These are phyloP conservation scores for Numenius phaeopus DNA, from an alignment of 2,797 vertebrate genomes.

Conservation along the genomic window DNA sequence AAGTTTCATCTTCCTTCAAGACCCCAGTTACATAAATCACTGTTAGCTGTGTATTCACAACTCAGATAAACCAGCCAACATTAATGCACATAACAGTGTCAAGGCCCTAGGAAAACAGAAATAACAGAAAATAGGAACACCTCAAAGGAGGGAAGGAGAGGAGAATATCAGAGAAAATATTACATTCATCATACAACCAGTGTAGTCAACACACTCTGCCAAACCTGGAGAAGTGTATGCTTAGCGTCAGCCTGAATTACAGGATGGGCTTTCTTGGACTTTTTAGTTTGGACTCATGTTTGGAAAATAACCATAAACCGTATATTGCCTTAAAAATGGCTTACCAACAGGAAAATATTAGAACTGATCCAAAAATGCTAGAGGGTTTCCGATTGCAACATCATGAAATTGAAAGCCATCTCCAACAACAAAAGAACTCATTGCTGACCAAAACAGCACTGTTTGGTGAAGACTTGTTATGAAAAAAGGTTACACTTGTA, in stretches of 20 bases:
- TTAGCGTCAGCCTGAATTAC: slow-evolving; percentile 20
- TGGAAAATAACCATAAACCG: slow-evolving; percentile 36
- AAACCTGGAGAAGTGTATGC: background rate
- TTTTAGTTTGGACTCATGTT: slow-evolving; percentile 19
- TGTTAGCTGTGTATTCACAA: background rate
- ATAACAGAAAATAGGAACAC: background rate
- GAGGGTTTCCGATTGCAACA: slow-evolving; percentile 9
- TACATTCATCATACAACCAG: background rate
- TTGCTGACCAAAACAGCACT: background rate
- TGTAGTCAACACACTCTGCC: background rate
- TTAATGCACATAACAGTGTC: background rate
- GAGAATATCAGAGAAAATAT: background rate
- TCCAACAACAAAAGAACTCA: slow-evolving; percentile 29
- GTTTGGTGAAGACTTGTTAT: background rate
- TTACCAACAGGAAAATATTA: slow-evolving; percentile 51
- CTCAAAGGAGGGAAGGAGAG: background rate
- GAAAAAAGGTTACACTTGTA: background rate
- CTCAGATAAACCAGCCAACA: background rate
- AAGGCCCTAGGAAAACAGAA: background rate
- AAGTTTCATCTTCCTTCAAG: background rate
- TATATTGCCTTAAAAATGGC: slow-evolving; percentile 21
- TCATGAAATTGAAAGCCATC: slow-evolving; percentile 34
- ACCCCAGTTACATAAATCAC: background rate
- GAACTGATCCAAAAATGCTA: background rate
- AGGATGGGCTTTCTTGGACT: background rate